phyloP scores from a whole-genome alignment of 2,888 invertebrate genomes.

The Arctia plantaginis region DNA sequence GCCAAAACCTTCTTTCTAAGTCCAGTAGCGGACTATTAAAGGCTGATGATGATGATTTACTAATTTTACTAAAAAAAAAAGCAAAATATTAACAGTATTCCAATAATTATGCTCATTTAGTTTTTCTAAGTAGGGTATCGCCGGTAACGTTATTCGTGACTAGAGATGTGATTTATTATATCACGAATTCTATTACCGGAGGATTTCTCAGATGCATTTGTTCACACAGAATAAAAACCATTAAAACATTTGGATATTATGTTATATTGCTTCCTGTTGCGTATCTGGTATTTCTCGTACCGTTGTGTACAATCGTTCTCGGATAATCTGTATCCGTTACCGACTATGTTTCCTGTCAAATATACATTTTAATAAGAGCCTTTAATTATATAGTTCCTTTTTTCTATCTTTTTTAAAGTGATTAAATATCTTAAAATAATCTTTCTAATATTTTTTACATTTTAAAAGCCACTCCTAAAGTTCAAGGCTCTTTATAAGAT shows the following conservation, averaged over 20 bases:
- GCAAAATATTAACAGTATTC: background rate
- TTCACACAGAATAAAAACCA: constrained; percentile 10
- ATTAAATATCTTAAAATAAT: background rate
- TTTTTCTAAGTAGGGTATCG: background rate
- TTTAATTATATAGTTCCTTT: background rate
- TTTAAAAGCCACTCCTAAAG: background rate
- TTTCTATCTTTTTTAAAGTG: background rate
- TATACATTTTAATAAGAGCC: constrained; percentile 7
- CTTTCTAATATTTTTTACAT: background rate
- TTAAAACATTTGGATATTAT: constrained; percentile 8
- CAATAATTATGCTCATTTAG: background rate
- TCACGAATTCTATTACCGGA: constrained; percentile 5
- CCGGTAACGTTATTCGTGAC: background rate
- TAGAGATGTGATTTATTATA: background rate
- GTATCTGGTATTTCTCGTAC: constrained; percentile 35
- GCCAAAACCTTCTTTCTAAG: too few relatives aligned
- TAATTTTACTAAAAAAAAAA: too few relatives aligned
- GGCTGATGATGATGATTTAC: too few relatives aligned
- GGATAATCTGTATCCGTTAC: constrained; percentile 29
- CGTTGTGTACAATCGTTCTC: constrained; percentile 29
- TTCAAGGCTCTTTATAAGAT: too few relatives aligned
- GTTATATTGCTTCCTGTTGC: constrained; percentile 38
- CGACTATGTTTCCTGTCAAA: constrained; percentile 38
- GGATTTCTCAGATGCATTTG: background rate
- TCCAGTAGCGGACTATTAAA: too few relatives aligned